A percentile compares a stretch with the other conserved stretches of the same genome.
Conservation (phyloP, 2,888 invertebrate species). For the Dioctria rufipes region DNA sequence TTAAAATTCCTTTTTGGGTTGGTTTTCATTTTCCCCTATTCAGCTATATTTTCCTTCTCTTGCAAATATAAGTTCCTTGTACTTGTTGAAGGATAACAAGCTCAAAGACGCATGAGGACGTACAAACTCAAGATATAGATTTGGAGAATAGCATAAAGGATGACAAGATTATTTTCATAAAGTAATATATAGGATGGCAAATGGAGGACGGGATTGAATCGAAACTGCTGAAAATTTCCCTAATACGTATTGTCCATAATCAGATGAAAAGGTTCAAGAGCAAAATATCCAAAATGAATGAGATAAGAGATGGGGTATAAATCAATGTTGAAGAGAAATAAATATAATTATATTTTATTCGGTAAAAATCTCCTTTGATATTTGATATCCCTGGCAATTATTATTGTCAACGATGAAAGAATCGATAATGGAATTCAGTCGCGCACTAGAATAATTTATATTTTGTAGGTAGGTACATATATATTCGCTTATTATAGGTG, state of each 20-base stretch:
- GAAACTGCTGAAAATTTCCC: conserved; percentile 21
- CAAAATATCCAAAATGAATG: conserved; percentile 2
- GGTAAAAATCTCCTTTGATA: conserved; percentile 49
- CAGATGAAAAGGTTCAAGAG: conserved; percentile 39
- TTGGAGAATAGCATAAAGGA: neutral
- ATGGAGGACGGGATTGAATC: neutral
- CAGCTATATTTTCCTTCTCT: conserved; percentile 22
- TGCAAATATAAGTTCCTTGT: conserved; percentile 33
- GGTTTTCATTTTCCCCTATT: conserved; percentile 8
- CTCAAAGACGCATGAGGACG: conserved; percentile 10
- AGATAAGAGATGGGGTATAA: neutral
- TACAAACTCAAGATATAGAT: neutral
- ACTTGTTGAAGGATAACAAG: conserved; percentile 55
- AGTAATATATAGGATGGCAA: neutral
- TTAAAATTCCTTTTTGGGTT: conserved; percentile 6
- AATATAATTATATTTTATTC: conserved; percentile 54
- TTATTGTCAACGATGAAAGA: conserved; percentile 7
- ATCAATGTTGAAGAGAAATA: neutral
- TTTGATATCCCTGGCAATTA: conserved; percentile 51
- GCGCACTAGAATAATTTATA: neutral
- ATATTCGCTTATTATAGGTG: conserved; percentile 24
- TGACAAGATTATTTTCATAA: neutral
- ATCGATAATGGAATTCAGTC: conserved; percentile 34
- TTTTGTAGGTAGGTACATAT: too few species aligned
- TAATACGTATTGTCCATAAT: conserved; percentile 30